Base-by-base conservation (phyloP, 2,113 vertebrate genomes). In the Lathamus discolor region DNA sequence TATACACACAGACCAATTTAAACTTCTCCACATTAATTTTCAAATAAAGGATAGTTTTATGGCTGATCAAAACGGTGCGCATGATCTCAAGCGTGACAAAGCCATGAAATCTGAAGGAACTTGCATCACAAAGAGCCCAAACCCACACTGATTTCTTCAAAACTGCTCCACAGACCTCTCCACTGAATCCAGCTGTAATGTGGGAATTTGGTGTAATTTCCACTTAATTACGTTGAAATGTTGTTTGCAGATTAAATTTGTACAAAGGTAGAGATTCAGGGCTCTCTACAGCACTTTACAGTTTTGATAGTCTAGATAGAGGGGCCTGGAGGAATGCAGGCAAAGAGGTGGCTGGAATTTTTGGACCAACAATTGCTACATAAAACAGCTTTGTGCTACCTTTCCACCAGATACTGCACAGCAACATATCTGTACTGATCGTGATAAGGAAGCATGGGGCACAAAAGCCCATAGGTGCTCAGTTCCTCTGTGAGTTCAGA, bases 1-100 rank as follows among this genome's bases (percentile, higher is more conserved):
- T 87, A 93, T 88, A 87, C 46, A 94, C 66, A 79, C 27, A 83
- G 87, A 91, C 83, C 74, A 96, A 88, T 96, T 95, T 73, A 69
- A 84, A 93, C 23, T 92, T 88, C 91, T 94, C 13, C 77, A 76
- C 86, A 39, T 93, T 87, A 88, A 82, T 78, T 92, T 96, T 91
- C 86, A 92, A 94, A 91, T 95, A 92, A 96, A 94, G 37, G n/a
- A 29, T 35, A 75, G 51, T 75, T 94, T 90, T 93, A 78, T 2
- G 33, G 95, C 69, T 94, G 73, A 91, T 82, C 64, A 82, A 41
- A 4, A 10, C 57, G 51, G 52, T n/a, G 72, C 29, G 29, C 48
- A 82, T 2, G 1, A 93, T 87, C 74, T 91, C 62, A 91, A 87
- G 81, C 51, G 1, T 85, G 66, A 82, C 55, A 89, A 92, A 93